These are phyloP conservation scores for Epinotia demarniana DNA, from an alignment of 2,888 invertebrate genomes.

Conservation along the genomic window DNA sequence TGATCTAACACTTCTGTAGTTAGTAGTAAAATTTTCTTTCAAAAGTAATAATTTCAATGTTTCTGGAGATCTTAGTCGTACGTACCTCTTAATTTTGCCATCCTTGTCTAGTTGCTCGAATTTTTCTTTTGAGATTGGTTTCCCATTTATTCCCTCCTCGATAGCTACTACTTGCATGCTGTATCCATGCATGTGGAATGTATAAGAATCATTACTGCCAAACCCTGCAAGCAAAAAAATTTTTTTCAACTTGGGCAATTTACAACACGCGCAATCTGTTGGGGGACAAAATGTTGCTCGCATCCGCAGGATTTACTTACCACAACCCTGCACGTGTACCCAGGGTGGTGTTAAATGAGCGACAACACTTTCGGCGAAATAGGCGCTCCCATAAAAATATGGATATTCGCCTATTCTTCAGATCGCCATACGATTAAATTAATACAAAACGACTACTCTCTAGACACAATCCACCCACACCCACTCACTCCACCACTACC, in stretches of 20 bases:
- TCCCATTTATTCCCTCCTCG: slow-evolving; percentile 64
- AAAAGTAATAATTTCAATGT: slow-evolving; percentile 1
- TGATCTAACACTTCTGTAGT: too few relatives aligned
- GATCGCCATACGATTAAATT: too few relatives aligned
- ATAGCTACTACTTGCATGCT: slow-evolving; percentile 80
- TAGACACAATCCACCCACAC: too few relatives aligned
- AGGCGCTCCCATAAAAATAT: too few relatives aligned
- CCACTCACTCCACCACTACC: too few relatives aligned
- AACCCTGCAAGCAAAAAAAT: slow-evolving; percentile 67
- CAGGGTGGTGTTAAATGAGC: too few relatives aligned
- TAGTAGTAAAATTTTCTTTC: too few relatives aligned
- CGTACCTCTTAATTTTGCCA: slow-evolving; percentile 70
- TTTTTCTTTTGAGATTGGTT: slow-evolving; percentile 69
- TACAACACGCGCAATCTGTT: neutral
- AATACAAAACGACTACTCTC: neutral
- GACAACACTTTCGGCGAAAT: too few relatives aligned
- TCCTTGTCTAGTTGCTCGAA: slow-evolving; percentile 66
- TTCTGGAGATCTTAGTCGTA: neutral
- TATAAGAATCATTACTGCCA: slow-evolving; percentile 81
- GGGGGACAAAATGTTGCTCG: too few relatives aligned
- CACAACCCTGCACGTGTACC: too few relatives aligned
- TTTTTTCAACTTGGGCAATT: neutral
- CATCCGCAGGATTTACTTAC: too few relatives aligned
- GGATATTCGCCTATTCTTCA: too few relatives aligned
- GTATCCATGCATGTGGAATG: slow-evolving; percentile 86